Evolutionary conservation across 1,140 invertebrate species (phyloP).

Genomic region (Macrobrachium rosenbergii): DNA sequence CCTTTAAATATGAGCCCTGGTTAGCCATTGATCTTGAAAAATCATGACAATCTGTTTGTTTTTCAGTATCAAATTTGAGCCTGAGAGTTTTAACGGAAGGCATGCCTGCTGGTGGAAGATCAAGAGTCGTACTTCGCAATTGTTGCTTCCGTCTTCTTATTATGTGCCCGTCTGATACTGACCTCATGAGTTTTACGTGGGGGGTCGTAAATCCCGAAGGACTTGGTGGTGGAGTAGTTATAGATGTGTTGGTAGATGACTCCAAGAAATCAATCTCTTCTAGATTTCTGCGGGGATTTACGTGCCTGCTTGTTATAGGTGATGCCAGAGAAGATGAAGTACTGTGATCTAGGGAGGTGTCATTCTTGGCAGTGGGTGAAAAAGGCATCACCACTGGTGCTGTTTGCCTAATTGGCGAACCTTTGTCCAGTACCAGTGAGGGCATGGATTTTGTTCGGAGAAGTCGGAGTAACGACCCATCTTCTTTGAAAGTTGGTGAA

Average conservation of each 20-base stretch:
- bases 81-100: constrained; percentile 43
- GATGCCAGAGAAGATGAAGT: constrained; percentile 7
- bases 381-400: not conserved
- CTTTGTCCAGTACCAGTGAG: not conserved
- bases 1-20: too few relatives aligned
- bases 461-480: constrained; percentile 32
- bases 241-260: not conserved
- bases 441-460: constrained; percentile 49
- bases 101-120: constrained; percentile 24
- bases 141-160: constrained; percentile 29
- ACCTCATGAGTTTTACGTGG: not conserved
- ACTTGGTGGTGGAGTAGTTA: constrained; percentile 17
- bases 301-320: not conserved
- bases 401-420: not conserved
- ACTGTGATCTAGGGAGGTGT: not conserved
- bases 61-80: constrained; percentile 27
- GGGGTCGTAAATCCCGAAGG: not conserved
- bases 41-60: too few relatives aligned
- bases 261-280: constrained; percentile 7
- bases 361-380: not conserved
- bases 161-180: constrained; percentile 36
- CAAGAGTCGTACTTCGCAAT: not conserved
- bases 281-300: not conserved
- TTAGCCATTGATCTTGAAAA: too few relatives aligned
- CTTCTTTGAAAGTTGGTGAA: constrained; percentile 24